A percentile compares a stretch with the other conserved stretches of the same genome.
Conservation (phyloP, 2,113 vertebrate genomes). For the Ancistrus triradiatus region DNA sequence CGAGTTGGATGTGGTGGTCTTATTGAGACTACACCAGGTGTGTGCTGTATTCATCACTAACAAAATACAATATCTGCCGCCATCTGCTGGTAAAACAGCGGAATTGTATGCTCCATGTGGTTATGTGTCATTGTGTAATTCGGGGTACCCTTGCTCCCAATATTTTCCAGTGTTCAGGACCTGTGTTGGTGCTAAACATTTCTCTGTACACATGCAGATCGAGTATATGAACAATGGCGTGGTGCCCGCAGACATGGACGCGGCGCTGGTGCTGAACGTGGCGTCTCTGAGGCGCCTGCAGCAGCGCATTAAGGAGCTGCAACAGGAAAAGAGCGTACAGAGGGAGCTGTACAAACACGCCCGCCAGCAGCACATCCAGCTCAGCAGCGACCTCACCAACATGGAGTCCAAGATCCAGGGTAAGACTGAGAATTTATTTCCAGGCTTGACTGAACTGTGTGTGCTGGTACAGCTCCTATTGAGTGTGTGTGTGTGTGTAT, state of each 20-base stretch:
- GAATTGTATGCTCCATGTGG: too few relatives aligned
- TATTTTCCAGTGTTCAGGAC: too few relatives aligned
- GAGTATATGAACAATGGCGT: slow-evolving; percentile 65
- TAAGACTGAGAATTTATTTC: too few relatives aligned
- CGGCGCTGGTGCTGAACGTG: slow-evolving; percentile 74
- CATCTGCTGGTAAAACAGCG: too few relatives aligned
- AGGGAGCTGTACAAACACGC: slow-evolving; percentile 67
- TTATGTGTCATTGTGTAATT: too few relatives aligned
- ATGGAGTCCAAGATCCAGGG: slow-evolving; percentile 69
- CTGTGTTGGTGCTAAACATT: too few relatives aligned
- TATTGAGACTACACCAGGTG: slow-evolving; percentile 89
- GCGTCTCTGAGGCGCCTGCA: slow-evolving; percentile 67
- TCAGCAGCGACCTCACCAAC: slow-evolving; percentile 72
- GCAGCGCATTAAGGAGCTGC: slow-evolving; percentile 70
- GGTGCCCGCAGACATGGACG: slow-evolving; percentile 70
- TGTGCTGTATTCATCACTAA: too few relatives aligned
- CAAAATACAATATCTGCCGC: too few relatives aligned
- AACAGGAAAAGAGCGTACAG: slow-evolving; percentile 72
- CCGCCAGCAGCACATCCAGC: slow-evolving; percentile 68
- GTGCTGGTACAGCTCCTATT: neutral
- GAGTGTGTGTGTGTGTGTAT: slow-evolving; percentile 29
- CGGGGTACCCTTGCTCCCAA: too few relatives aligned
- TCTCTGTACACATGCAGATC: slow-evolving; percentile 65
- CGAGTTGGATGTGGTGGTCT: slow-evolving; percentile 79
- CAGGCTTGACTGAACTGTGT: too few relatives aligned